A percentile compares a stretch with the other conserved stretches of the same genome.
phyloP scores from a whole-genome alignment of 2,888 invertebrate genomes.

The Nowickia ferox region DNA sequence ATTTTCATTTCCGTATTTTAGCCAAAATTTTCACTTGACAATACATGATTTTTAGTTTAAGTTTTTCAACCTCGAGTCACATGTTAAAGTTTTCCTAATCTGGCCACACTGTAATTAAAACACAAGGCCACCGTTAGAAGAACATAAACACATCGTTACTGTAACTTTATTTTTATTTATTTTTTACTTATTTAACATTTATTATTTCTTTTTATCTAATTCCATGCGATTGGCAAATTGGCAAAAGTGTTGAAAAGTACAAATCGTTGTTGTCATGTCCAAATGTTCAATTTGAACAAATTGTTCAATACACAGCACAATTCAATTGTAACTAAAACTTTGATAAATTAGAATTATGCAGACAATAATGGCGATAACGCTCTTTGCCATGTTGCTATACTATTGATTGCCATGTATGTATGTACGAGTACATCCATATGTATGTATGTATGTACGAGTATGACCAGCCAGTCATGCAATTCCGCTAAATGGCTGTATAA shows the following conservation, averaged over 20 bases:
- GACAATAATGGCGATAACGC: slow-evolving; percentile 71
- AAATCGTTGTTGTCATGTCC: slow-evolving; percentile 73
- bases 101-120: slow-evolving; percentile 32
- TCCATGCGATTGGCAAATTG: slow-evolving; percentile 57
- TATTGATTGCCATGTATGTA: not conserved
- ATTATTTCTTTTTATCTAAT: slow-evolving; percentile 38
- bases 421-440: no score
- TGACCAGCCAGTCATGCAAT: slow-evolving; percentile 14
- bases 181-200: slow-evolving; percentile 1
- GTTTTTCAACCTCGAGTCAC: not conserved
- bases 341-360: slow-evolving; percentile 77
- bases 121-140: not conserved
- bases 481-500: slow-evolving; percentile 8
- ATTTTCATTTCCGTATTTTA: no score
- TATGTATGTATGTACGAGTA: not conserved
- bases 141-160: not conserved
- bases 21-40: no score
- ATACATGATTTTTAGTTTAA: no score
- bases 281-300: slow-evolving; percentile 75
- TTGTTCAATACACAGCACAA: slow-evolving; percentile 74
- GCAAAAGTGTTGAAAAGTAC: slow-evolving; percentile 70
- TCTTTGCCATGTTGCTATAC: slow-evolving; percentile 41
- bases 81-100: not conserved
- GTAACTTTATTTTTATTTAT: slow-evolving; percentile 20
- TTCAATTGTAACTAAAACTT: slow-evolving; percentile 76